Conservation (phyloP, 2,888 invertebrate genomes). For the Cryptocephalus moraei region DNA sequence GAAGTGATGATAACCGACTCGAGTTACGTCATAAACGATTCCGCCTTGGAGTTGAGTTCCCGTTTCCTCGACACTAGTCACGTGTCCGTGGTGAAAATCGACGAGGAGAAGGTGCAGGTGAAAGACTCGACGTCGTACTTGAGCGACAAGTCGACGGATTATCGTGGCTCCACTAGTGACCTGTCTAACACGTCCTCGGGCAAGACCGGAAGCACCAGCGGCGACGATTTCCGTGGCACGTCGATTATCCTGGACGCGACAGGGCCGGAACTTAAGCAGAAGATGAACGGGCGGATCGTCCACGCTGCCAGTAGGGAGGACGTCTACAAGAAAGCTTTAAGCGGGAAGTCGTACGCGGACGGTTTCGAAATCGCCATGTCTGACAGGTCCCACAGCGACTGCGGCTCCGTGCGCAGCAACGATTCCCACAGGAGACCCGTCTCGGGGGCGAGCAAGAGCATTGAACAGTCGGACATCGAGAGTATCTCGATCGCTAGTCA, state of each 20-base stretch:
- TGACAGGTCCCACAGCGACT: constrained; percentile 58
- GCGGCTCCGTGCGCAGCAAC: constrained; percentile 57
- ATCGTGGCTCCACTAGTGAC: constrained; percentile 35
- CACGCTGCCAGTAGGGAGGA: constrained; percentile 31
- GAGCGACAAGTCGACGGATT: constrained; percentile 26
- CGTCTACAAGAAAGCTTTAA: constrained; percentile 30
- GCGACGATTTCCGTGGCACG: constrained; percentile 38
- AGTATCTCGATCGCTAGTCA: constrained; percentile 74
- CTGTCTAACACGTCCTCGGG: constrained; percentile 34
- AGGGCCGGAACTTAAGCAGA: constrained; percentile 17
- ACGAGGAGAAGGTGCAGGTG: constrained; percentile 57
- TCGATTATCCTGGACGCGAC: constrained; percentile 42
- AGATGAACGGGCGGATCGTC: constrained; percentile 42
- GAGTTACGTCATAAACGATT: constrained; percentile 57
- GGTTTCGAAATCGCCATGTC: constrained; percentile 42
- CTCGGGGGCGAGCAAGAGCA: constrained; percentile 41
- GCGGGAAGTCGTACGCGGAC: constrained; percentile 49
- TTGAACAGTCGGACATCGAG: constrained; percentile 68
- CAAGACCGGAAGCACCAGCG: constrained; percentile 28
- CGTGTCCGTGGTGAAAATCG: constrained; percentile 85
- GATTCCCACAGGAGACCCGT: constrained; percentile 34
- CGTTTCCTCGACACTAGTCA: constrained; percentile 64
- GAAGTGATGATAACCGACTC: constrained; percentile 71
- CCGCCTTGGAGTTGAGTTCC: constrained; percentile 48
- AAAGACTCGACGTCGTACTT: constrained; percentile 52